These are phyloP conservation scores for Erythrocercus mccallii DNA, from an alignment of 2,113 vertebrate species.

Conservation along the genomic window DNA sequence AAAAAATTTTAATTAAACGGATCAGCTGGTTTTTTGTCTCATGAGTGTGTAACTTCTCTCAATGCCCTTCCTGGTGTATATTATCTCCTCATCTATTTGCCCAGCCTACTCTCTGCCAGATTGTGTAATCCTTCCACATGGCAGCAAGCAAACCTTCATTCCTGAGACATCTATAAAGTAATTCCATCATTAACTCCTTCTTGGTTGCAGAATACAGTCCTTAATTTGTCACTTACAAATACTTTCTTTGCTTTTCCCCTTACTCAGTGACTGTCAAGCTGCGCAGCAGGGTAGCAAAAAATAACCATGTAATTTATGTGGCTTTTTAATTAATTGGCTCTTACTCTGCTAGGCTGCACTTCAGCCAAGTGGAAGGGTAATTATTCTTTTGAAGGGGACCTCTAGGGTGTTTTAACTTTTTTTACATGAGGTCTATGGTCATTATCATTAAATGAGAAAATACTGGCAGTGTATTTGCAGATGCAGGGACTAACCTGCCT, in stretches of 20 bases:
- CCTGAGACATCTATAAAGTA: neutral
- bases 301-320: neutral
- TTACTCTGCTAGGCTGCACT: neutral
- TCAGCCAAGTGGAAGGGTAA: neutral
- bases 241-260: neutral
- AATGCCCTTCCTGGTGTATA: neutral
- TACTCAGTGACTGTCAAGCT: neutral
- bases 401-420: neutral
- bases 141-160: neutral
- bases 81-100: neutral
- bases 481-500: neutral
- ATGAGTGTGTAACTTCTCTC: neutral
- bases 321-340: neutral
- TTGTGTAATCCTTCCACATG: neutral
- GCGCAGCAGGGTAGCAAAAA: neutral
- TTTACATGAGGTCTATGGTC: neutral
- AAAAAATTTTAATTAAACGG: neutral
- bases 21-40: neutral
- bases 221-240: neutral
- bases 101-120: neutral
- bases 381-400: neutral
- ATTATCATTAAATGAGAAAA: neutral
- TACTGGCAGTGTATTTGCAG: neutral
- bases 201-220: neutral
- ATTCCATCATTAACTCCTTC: neutral